Evolutionary conservation across 2,888 invertebrate genomes (phyloP), one percentile per base, ranked within the genome.

Genomic region (Limnephilus lunatus): DNA sequence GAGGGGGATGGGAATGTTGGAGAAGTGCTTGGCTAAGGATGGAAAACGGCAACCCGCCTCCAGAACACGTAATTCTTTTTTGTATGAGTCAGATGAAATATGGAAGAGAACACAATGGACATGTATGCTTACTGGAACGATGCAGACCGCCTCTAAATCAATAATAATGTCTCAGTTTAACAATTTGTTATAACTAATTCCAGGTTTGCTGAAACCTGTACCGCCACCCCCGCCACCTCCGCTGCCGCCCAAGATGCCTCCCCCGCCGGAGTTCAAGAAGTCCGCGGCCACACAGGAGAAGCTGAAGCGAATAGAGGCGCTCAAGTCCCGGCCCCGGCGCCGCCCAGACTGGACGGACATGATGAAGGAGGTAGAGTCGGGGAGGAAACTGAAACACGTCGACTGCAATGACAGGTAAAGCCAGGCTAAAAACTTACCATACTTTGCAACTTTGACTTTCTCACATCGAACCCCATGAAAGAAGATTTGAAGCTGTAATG

Each of bases 291-390:
- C 96, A 90, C 96, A 96, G 0, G 94, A 96, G 19, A 98, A 98
- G 94, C 95, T 97, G 93, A 97, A 97, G 94, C 97, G 96, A 94
- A 94, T 98, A 92, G 98, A 98, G 92, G 96, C 97, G 94, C 96
- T 98, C 32, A 97, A 97, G 95, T 97, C 97, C 94, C 96, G 98
- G 94, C 98, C 98, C 0, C 96, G 98, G 94, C 97, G 96, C 94
- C 97, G 98, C 94, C 98, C 98, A 0, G 98, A 98, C 95, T 98
- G 98, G 98, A 98, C 97, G 30, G 97, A 97, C 94, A 98, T 98
- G 97, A 98, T 98, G 97, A 98, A 98, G 95, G 98, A 98, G 95
- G 98, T 98, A n/a, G 98, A 98, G 95, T 96, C 97, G 94, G 98
- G 98, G 89, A 97, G 95, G 94, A 98, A 97, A 94, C 95, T 98